Percentiles rank a stretch among this genome's conserved stretches.
Conservation (phyloP, 2,888 invertebrate genomes). For the Toxonevra muliebris region DNA sequence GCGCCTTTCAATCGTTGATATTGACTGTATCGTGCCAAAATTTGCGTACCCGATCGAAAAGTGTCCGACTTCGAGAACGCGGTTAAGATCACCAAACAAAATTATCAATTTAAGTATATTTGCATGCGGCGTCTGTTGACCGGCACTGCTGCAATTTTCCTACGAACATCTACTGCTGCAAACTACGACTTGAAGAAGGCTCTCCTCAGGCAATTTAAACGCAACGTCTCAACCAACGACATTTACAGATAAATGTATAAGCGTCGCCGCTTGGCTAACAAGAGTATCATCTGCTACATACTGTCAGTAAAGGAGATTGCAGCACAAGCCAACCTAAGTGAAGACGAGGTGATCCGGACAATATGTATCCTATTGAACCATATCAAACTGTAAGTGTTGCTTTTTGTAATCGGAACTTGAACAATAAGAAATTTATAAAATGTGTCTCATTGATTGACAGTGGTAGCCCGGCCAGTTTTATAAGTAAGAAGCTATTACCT, state of each 20-base stretch:
- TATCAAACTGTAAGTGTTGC: slow-evolving; percentile 31
- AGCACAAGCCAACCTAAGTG: slow-evolving; percentile 22
- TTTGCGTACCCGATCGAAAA: no score
- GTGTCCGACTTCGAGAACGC: neutral
- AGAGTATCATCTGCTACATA: slow-evolving; percentile 24
- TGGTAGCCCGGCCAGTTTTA: slow-evolving; percentile 33
- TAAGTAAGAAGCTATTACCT: slow-evolving; percentile 19
- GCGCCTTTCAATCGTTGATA: no score
- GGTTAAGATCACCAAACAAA: neutral
- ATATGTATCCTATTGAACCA: neutral
- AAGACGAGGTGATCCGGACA: slow-evolving; percentile 25
- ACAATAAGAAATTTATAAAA: slow-evolving; percentile 4
- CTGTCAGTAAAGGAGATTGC: slow-evolving; percentile 29
- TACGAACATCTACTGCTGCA: no score
- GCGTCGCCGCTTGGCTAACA: slow-evolving; percentile 20
- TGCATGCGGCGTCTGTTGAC: slow-evolving; percentile 5
- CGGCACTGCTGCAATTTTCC: neutral
- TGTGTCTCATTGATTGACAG: slow-evolving; percentile 29
- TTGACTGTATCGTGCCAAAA: no score
- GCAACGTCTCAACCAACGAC: slow-evolving; percentile 20
- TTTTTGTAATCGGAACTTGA: slow-evolving; percentile 14
- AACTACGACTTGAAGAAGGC: neutral
- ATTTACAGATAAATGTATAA: slow-evolving; percentile 21
- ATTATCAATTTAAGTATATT: slow-evolving; percentile 1
- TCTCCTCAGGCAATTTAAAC: slow-evolving; percentile 10